Percentiles rank a stretch among this genome's conserved stretches.
Conservation (phyloP, 2,113 vertebrate species). For the Cryptomyrus ogoouensis region DNA sequence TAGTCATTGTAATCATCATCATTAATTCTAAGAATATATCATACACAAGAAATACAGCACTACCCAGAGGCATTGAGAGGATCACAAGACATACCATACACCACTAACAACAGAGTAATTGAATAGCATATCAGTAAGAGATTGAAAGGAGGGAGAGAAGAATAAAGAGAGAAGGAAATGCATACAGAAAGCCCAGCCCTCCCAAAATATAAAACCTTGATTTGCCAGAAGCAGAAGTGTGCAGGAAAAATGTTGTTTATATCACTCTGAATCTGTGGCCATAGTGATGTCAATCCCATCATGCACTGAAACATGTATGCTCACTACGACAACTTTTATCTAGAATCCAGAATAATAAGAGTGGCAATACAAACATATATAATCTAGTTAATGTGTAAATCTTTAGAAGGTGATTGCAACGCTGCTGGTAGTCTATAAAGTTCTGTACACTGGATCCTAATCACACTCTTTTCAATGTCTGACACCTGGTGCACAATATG, state of each 20-base stretch:
- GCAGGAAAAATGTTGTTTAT: slow-evolving; percentile 2
- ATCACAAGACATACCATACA: slow-evolving; percentile 65
- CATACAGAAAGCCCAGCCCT: slow-evolving; percentile 43
- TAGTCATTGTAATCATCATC: slow-evolving; percentile 41
- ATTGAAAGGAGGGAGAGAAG: slow-evolving; percentile 35
- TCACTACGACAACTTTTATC: slow-evolving; percentile 6
- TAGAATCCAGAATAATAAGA: background rate
- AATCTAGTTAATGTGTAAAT: background rate
- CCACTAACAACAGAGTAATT: slow-evolving; percentile 65
- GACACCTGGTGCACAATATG: background rate
- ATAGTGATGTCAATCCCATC: slow-evolving; percentile 11
- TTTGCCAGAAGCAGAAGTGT: slow-evolving; percentile 15
- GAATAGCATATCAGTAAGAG: slow-evolving; percentile 56
- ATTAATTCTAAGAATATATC: slow-evolving; percentile 66
- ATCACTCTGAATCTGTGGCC: slow-evolving; percentile 10
- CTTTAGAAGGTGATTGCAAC: background rate
- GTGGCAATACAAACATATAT: background rate
- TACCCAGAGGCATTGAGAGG: slow-evolving; percentile 62
- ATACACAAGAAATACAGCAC: slow-evolving; percentile 69
- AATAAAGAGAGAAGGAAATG: slow-evolving; percentile 30
- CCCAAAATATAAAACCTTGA: slow-evolving; percentile 37
- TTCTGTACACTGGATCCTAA: background rate
- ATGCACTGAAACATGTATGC: slow-evolving; percentile 13
- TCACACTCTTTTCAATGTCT: background rate
- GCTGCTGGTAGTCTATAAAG: background rate